phyloP scores from a whole-genome alignment of 2,797 vertebrate genomes.

The Xyrichtys novacula region DNA sequence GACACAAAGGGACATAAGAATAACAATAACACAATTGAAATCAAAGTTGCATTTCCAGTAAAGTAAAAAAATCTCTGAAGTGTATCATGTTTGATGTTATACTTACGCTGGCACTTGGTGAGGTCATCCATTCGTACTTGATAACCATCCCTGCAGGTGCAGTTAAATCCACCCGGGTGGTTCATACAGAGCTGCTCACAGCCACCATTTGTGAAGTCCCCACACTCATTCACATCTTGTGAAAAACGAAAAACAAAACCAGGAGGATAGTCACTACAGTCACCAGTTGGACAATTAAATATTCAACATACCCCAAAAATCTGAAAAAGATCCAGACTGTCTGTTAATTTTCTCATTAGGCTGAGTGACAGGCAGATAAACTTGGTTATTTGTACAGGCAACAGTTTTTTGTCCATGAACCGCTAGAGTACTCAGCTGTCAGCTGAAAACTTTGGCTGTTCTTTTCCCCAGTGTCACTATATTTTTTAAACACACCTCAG shows the following conservation, averaged over 20 bases:
- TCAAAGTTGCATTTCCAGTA: background rate
- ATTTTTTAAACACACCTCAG: background rate
- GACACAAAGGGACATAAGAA: background rate
- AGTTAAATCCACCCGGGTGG: constrained; percentile 81
- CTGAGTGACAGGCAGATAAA: background rate
- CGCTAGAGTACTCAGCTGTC: background rate
- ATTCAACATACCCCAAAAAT: background rate
- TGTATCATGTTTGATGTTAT: background rate
- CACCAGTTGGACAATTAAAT: background rate
- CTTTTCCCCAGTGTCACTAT: no score
- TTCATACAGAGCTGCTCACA: constrained; percentile 88
- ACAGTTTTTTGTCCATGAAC: background rate
- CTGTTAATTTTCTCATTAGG: background rate
- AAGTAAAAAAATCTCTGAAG: background rate
- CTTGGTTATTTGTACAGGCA: background rate
- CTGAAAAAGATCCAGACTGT: background rate
- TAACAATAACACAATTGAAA: background rate
- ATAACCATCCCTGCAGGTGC: constrained; percentile 83
- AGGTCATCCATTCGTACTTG: constrained; percentile 77
- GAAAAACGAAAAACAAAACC: constrained; percentile 1
- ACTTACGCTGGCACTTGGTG: constrained; percentile 86
- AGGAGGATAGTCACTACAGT: background rate
- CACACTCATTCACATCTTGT: constrained; percentile 87
- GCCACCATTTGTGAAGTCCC: constrained; percentile 85
- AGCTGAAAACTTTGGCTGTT: background rate